Evolutionary conservation across 2,888 invertebrate species (phyloP).

Genomic region (Metacarcinus magister): DNA sequence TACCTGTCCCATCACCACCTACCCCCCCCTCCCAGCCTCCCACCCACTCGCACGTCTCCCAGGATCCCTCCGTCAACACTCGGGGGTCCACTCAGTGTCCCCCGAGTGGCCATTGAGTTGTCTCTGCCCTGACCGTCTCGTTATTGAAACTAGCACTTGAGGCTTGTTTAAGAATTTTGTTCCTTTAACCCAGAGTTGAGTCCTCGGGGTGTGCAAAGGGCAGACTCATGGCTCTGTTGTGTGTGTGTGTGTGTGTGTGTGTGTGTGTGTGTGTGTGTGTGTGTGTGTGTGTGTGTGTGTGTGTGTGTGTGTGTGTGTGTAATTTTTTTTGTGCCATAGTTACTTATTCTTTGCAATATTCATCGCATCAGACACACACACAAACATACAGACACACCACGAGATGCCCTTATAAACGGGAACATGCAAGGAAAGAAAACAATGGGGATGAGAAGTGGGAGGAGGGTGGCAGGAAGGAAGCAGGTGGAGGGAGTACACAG

Average conservation of each 20-base stretch:
- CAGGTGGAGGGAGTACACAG: slow-evolving; percentile 21
- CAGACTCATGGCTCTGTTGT: slow-evolving; percentile 42
- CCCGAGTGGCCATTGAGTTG: slow-evolving; percentile 63
- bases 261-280: slow-evolving; percentile 63
- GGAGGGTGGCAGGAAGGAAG: slow-evolving; percentile 42
- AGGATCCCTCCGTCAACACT: slow-evolving; percentile 56
- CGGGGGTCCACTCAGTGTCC: slow-evolving; percentile 61
- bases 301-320: slow-evolving; percentile 42
- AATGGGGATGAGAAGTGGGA: background rate
- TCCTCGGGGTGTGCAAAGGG: slow-evolving; percentile 21
- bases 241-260: slow-evolving; percentile 61
- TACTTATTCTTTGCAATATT: background rate
- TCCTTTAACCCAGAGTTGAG: background rate
- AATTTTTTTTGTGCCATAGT: background rate
- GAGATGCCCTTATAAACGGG: background rate
- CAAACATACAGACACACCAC: slow-evolving; percentile 28
- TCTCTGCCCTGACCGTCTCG: slow-evolving; percentile 65
- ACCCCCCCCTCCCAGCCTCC: background rate
- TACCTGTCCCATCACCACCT: background rate
- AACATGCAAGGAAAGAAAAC: background rate
- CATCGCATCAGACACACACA: background rate
- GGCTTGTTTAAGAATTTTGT: slow-evolving; percentile 64
- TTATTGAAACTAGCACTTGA: slow-evolving; percentile 70
- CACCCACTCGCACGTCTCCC: background rate
- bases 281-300: slow-evolving; percentile 62